Base-by-base conservation (phyloP, 2,113 vertebrate species). In the Ammodytes dubius region DNA sequence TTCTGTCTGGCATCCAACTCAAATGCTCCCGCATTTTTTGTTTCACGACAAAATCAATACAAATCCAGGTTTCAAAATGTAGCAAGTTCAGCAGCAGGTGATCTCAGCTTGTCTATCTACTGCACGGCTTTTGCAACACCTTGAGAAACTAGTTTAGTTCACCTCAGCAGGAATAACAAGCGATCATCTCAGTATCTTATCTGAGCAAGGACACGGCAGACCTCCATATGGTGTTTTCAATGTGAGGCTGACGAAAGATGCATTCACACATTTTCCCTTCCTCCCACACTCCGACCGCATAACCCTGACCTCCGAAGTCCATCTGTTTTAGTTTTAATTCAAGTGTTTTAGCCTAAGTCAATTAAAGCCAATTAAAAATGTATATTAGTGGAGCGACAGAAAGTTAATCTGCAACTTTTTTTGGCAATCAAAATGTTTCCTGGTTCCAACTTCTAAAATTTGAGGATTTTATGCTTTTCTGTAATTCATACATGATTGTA, bases 291-390 rank as follows among this genome's bases (percentile, higher is more conserved):
- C 45, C 68, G 27, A 67, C 57, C 50, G 70, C 46, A 6, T 19
- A 49, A 46, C 65, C 58, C 27, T 61, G 54, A 74, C 64, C 54
- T 58, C 58, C 49, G 59, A 2, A 17, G 3, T 7, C n/a, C 13
- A n/a, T 59, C 69, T 75, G 19, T 58, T 74, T 77, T 45, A n/a
- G n/a, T n/a, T n/a, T n/a, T n/a, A n/a, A 56, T 15, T 47, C 27
- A 17, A 45, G 53, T 27, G 27, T 27, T 27, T 27, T 27, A 27
- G 27, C 27, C 27, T 27, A 27, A 27, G 27, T 27, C 27, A 27
- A 27, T 27, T 27, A 27, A 27, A 27, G 27, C 27, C 27, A 27
- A 27, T 27, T 27, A 27, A 27, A 27, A 27, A 27, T 27, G 27
- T 27, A 27, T 27, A 27, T 27, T 27, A 53, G 50, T 50, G 1